Evolutionary conservation across 92 coral and sea anemone genomes (phyloP), one percentile per base, ranked within the genome.

Genomic region (Epizoanthus illoricatus): DNA sequence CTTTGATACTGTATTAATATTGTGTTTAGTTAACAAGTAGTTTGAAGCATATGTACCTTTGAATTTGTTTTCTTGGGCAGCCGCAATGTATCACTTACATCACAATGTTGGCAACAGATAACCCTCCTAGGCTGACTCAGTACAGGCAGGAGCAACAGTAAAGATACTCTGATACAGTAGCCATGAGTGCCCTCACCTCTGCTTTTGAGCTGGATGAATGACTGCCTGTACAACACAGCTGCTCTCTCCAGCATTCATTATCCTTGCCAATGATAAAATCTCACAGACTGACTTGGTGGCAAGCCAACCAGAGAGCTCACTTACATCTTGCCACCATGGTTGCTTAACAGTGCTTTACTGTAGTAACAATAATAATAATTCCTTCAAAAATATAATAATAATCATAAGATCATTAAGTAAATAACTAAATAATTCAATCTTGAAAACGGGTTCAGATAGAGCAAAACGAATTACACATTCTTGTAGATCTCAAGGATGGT

Each of bases 291-390:
- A 87, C 80, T 87, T 90, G 40, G 97, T 93, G 18, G 98, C 90
- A 62, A 95, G 85, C 98, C 98, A 95, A 19, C 98, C 98, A 67
- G 94, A 80, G 65, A 88, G 80, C 5, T 87, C 65, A 64, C 98
- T 95, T 94, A 93, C 33, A 95, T 75, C 54, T 75, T 89, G n/a
- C 97, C 97, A 56, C 85, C 90, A 52, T 90, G 81, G 84, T 79
- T 68, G 45, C 85, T 85, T 49, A 80, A 80, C 0, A 94, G 89
- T n/a, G n/a, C 1, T 28, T 28, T 28, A 28, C 0, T 28, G 1
- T 28, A 28, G 1, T 1, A 28, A 28, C 1, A 28, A 28, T 28
- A 28, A 28, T 28, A 28, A 28, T 28, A 28, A 28, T 28, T 28
- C 1, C 33, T 28, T 28, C 33, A 28, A 28, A 28, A 28, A 28